Evolutionary conservation across 2,888 invertebrate genomes (phyloP).

Genomic region (Oscheius myriophilus): DNA sequence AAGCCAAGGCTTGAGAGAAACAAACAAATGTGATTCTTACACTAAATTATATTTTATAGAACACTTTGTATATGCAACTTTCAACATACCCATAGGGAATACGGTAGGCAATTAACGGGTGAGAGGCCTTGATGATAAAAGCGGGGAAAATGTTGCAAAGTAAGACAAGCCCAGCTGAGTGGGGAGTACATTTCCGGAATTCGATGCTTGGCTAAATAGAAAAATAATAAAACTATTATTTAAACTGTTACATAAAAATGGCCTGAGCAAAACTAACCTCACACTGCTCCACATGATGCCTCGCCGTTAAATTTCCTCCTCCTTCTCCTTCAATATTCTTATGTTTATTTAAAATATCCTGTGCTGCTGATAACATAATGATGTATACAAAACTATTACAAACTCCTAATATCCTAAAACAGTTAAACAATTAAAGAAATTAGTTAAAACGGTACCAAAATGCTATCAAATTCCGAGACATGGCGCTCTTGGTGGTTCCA

Average conservation of each 20-base stretch:
- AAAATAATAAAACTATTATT: too few species aligned
- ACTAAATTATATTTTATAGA: constrained; percentile 20
- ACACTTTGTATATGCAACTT: neutral
- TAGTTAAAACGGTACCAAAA: constrained; percentile 23
- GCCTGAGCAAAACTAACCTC: too few species aligned
- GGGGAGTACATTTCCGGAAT: constrained; percentile 20
- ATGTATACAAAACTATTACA: constrained; percentile 25
- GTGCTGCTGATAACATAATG: constrained; percentile 19
- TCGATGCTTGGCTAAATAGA: constrained; percentile 16
- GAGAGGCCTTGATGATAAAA: constrained; percentile 27
- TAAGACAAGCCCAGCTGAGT: constrained; percentile 32
- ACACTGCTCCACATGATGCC: too few species aligned
- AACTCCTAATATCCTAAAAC: constrained; percentile 27
- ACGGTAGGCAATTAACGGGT: constrained; percentile 31
- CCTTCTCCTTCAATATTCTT: neutral
- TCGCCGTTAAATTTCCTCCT: too few species aligned
- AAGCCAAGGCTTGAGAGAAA: constrained; percentile 14
- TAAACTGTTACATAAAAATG: too few species aligned
- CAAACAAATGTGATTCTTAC: constrained; percentile 30
- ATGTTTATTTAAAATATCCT: constrained; percentile 25
- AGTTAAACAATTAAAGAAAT: too few species aligned
- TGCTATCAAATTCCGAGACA: constrained; percentile 5
- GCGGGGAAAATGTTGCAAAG: constrained; percentile 39
- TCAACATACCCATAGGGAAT: constrained; percentile 30
- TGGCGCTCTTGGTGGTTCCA: neutral